These are phyloP conservation scores for Cantharis nigra DNA, from an alignment of 2,888 invertebrate genomes.

Conservation along the genomic window DNA sequence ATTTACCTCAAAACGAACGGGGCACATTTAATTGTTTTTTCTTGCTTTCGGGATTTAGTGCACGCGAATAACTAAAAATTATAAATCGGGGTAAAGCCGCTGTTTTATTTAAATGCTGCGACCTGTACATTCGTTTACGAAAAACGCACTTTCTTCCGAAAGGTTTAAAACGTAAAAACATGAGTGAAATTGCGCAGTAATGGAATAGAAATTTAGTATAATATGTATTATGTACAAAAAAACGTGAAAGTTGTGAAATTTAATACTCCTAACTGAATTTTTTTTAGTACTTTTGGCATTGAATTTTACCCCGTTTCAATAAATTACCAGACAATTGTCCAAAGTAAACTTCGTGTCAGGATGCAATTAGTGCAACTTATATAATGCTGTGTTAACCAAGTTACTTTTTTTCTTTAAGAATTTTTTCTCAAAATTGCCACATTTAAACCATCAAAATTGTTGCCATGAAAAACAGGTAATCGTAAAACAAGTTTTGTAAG, in stretches of 20 bases:
- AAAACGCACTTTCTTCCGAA: not conserved
- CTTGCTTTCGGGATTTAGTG: not conserved
- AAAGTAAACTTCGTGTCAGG: not conserved
- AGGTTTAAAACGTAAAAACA: not conserved
- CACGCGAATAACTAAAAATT: not conserved
- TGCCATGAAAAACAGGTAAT: not conserved
- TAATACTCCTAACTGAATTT: not conserved
- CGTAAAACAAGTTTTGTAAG: not conserved
- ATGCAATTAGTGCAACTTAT: not conserved
- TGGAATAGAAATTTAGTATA: not conserved
- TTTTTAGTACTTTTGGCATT: not conserved
- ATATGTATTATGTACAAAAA: not conserved
- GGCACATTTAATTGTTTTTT: not conserved
- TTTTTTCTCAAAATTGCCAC: not conserved
- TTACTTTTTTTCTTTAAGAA: not conserved
- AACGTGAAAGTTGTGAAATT: not conserved
- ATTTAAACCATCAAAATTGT: not conserved
- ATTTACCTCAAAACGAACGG: not conserved
- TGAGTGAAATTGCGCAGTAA: not conserved
- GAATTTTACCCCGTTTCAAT: not conserved
- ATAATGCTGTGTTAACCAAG: not conserved
- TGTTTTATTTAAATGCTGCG: not conserved
- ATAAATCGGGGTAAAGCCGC: not conserved
- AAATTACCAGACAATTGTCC: not conserved
- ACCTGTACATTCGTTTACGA: not conserved